These are phyloP conservation scores for Actenoides hombroni DNA, from an alignment of 2,113 vertebrate genomes.

Conservation along the genomic window DNA sequence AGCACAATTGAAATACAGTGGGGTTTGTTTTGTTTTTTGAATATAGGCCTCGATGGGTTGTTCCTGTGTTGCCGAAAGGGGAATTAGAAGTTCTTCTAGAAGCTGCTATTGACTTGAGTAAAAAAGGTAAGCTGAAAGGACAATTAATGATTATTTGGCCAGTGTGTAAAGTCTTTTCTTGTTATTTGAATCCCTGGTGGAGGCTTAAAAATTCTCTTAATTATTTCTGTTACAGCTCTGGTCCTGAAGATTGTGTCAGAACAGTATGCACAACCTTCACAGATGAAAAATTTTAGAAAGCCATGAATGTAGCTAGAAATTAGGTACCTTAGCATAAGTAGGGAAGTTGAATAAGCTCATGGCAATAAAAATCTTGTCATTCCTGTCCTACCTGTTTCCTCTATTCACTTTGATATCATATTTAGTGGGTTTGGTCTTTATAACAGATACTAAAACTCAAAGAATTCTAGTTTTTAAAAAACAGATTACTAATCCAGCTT, in stretches of 20 bases:
- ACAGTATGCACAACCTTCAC: background rate
- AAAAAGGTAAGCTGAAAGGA: slow-evolving; percentile 87
- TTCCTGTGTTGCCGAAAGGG: slow-evolving; percentile 99
- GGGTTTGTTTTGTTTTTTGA: slow-evolving; percentile 4
- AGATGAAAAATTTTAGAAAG: background rate
- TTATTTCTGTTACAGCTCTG: background rate
- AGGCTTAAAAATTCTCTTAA: background rate
- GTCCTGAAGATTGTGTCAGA: background rate
- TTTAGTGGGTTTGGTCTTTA: background rate
- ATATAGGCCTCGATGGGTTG: slow-evolving; percentile 96
- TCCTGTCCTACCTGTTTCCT: background rate
- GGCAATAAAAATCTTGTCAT: background rate
- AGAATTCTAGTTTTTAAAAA: background rate
- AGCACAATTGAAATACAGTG: background rate
- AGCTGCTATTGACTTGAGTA: slow-evolving; percentile 99
- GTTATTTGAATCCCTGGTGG: background rate
- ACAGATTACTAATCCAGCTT: background rate
- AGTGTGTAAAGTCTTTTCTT: background rate
- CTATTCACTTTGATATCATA: slow-evolving; percentile 5
- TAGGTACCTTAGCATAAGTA: background rate
- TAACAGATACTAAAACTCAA: background rate
- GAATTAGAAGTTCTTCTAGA: slow-evolving; percentile 99
- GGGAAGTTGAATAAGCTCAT: background rate
- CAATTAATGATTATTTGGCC: background rate
- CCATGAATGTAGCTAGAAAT: background rate